Evolutionary conservation across 2,797 vertebrate genomes (phyloP).

Genomic region (Anolis apletophallus): DNA sequence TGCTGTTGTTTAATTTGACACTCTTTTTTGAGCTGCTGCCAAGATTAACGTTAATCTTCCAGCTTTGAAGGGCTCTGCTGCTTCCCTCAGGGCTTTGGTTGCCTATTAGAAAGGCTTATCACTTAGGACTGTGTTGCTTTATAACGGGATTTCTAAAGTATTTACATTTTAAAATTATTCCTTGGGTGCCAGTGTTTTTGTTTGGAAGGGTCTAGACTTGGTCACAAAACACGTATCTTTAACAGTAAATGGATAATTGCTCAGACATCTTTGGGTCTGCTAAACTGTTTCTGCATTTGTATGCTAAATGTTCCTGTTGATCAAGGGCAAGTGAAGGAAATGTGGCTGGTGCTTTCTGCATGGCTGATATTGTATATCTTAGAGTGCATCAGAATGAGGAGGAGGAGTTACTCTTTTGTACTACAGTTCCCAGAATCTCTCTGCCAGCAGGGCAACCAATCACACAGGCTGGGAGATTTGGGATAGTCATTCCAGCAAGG

Average conservation of each 20-base stretch:
- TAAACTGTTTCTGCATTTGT: slow-evolving; percentile 1
- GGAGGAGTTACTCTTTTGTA: too few species aligned
- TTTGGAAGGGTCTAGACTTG: background rate
- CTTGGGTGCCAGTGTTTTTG: background rate
- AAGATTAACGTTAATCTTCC: slow-evolving; percentile 36
- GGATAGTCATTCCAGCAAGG: too few species aligned
- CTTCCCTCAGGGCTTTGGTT: slow-evolving; percentile 24
- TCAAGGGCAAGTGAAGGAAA: background rate
- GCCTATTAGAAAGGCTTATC: slow-evolving; percentile 29
- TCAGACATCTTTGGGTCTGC: background rate
- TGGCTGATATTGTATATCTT: background rate
- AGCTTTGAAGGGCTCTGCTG: slow-evolving; percentile 37
- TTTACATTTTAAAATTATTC: slow-evolving; percentile 38
- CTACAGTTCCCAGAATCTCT: too few species aligned
- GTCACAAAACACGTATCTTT: background rate
- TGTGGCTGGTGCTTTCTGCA: background rate
- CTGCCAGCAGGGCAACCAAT: too few species aligned
- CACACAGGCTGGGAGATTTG: too few species aligned
- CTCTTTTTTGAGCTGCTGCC: slow-evolving; percentile 1
- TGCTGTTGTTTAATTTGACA: slow-evolving; percentile 47
- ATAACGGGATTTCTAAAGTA: slow-evolving; percentile 23
- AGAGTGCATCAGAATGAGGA: background rate
- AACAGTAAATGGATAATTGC: background rate
- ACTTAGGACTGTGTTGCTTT: slow-evolving; percentile 23
- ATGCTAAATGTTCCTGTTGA: background rate